A percentile compares a stretch with the other conserved stretches of the same genome.
Evolutionary conservation across 1,140 invertebrate species (phyloP).

Genomic region (Harlomillsia oculata): DNA sequence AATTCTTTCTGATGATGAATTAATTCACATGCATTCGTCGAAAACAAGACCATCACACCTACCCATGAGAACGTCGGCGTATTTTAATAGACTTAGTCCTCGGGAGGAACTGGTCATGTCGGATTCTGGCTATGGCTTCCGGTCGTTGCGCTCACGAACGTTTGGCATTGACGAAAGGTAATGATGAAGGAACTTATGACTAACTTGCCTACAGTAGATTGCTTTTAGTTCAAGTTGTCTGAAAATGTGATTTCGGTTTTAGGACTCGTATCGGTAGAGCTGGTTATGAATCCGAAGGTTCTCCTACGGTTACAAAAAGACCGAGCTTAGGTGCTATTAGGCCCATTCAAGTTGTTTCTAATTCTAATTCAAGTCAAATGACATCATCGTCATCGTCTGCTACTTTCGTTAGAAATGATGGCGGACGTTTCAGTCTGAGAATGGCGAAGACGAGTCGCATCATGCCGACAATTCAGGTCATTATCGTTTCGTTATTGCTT

Average conservation of each 20-base stretch:
- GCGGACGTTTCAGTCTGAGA: conserved; percentile 55
- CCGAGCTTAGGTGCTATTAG: too few relatives aligned
- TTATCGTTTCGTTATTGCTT: neutral
- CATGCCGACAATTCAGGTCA: neutral
- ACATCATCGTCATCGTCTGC: too few relatives aligned
- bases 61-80: conserved; percentile 10
- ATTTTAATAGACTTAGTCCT: too few relatives aligned
- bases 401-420: conserved; percentile 47
- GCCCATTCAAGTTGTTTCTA: too few relatives aligned
- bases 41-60: conserved; percentile 4
- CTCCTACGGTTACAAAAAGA: conserved; percentile 7
- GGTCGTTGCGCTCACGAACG: too few relatives aligned
- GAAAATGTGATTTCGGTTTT: too few relatives aligned
- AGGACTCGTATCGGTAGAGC: too few relatives aligned
- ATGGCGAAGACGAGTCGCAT: conserved; percentile 37
- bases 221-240: neutral
- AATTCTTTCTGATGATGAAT: too few relatives aligned
- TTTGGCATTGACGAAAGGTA: neutral
- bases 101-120: conserved; percentile 21
- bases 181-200: too few relatives aligned
- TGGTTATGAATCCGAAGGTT: conserved; percentile 22
- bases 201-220: too few relatives aligned
- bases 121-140: conserved; percentile 28
- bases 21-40: too few relatives aligned
- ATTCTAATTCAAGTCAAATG: too few relatives aligned